phyloP scores from a whole-genome alignment of 2,888 invertebrate genomes.

The Lymantria monacha region DNA sequence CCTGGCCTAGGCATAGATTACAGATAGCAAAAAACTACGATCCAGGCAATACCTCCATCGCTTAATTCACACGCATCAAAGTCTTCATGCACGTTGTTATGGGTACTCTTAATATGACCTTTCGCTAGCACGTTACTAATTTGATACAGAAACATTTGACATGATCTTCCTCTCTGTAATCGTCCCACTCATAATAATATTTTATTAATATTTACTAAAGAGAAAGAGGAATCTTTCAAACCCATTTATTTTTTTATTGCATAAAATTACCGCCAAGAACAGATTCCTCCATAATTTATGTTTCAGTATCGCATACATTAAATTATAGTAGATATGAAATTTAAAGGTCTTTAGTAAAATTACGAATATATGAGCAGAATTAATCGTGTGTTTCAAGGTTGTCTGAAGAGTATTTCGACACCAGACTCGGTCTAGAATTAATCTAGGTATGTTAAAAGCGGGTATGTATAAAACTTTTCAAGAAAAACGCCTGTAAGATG shows the following conservation, averaged over 20 bases:
- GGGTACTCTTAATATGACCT: no score
- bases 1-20: no score
- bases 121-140: no score
- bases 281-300: constrained; percentile 1
- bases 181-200: no score
- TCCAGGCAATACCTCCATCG: no score
- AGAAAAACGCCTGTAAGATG: constrained; percentile 6
- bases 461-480: constrained; percentile 4
- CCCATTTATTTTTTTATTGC: background rate
- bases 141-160: background rate
- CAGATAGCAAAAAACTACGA: no score
- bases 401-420: constrained; percentile 30
- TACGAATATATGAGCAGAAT: constrained; percentile 12
- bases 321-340: constrained; percentile 14
- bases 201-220: no score
- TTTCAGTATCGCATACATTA: background rate
- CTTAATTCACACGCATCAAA: no score
- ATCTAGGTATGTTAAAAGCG: background rate
- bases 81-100: no score
- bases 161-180: no score
- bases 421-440: constrained; percentile 7
- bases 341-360: constrained; percentile 15
- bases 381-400: constrained; percentile 23
- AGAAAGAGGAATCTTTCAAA: background rate
- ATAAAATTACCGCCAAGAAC: constrained; percentile 3